Evolutionary conservation across 1,140 invertebrate genomes (phyloP).

Genomic region (Tetranychus cinnabarinus): DNA sequence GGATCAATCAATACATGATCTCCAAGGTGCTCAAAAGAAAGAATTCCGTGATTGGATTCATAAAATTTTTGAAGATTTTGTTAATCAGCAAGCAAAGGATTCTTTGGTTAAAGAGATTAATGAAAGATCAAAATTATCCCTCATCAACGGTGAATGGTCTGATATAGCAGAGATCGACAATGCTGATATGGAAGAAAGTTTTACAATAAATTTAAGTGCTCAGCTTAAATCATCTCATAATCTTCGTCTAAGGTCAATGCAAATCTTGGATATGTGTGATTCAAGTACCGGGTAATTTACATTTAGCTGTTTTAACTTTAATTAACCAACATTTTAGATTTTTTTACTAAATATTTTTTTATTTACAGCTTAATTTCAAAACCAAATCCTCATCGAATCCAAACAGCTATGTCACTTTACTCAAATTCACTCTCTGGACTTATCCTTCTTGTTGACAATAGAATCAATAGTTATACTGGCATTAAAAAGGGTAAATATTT

Average conservation of each 20-base stretch:
- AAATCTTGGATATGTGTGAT: slow-evolving; percentile 58
- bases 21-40: slow-evolving; percentile 41
- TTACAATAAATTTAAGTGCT: slow-evolving; percentile 75
- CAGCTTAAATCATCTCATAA: slow-evolving; percentile 98
- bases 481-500: slow-evolving; percentile 36
- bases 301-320: background rate
- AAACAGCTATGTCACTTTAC: slow-evolving; percentile 78
- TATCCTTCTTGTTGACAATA: slow-evolving; percentile 56
- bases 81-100: slow-evolving; percentile 23
- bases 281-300: background rate
- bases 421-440: slow-evolving; percentile 67
- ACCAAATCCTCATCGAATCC: slow-evolving; percentile 48
- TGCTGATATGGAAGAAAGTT: slow-evolving; percentile 62
- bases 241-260: slow-evolving; percentile 60
- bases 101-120: background rate
- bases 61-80: slow-evolving; percentile 39
- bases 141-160: background rate
- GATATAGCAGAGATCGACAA: background rate
- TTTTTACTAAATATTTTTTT: background rate
- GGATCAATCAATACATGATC: slow-evolving; percentile 43
- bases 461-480: slow-evolving; percentile 42
- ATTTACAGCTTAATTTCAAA: background rate
- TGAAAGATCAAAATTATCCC: background rate
- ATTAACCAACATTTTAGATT: background rate
- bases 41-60: slow-evolving; percentile 58